Conservation (phyloP, 2,113 vertebrate species). For the Oreochromis niloticus region DNA sequence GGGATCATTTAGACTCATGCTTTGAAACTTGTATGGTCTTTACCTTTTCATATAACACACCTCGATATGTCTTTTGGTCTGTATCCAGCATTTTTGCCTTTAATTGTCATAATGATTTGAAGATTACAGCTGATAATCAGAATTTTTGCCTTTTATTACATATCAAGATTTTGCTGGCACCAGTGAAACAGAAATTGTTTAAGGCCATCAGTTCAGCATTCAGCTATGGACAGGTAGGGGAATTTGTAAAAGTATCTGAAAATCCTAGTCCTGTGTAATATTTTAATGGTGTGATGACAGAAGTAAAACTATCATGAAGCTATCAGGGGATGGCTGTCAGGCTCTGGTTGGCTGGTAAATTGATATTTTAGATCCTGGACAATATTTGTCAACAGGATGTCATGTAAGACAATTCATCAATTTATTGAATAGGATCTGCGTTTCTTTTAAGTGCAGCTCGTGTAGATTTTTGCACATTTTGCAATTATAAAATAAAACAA, state of each 20-base stretch:
- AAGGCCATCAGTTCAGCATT: background rate
- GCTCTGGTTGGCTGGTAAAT: background rate
- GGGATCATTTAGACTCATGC: background rate
- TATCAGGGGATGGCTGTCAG: background rate
- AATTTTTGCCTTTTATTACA: background rate
- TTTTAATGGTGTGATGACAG: background rate
- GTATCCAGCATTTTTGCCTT: background rate
- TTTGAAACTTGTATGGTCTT: background rate
- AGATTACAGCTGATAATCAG: background rate
- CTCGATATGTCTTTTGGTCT: background rate
- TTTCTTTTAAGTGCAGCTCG: background rate
- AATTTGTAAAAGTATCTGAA: background rate
- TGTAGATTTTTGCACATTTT: background rate
- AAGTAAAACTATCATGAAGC: background rate
- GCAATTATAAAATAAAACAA: background rate
- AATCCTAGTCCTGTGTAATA: background rate
- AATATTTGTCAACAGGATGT: background rate
- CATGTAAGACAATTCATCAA: background rate
- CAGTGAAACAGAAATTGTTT: background rate
- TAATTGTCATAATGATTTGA: background rate
- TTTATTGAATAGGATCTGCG: background rate
- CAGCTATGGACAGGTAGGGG: background rate
- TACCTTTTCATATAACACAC: background rate
- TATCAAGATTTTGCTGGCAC: background rate
- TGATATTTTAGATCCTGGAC: background rate